Evolutionary conservation across 2,113 vertebrate genomes (phyloP).

Genomic region (Pygathrix nemaeus): DNA sequence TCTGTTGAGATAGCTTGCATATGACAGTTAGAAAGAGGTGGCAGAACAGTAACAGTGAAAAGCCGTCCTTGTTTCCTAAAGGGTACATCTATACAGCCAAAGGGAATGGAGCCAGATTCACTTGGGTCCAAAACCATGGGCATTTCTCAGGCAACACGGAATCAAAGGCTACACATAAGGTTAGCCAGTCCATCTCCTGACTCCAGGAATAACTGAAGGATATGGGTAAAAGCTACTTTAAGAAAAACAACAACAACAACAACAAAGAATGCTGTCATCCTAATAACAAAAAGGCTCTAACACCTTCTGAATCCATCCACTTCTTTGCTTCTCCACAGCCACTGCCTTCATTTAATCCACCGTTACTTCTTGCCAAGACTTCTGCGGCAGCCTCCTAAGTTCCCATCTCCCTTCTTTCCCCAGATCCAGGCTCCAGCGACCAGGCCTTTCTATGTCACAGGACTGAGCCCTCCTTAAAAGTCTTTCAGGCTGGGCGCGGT

Average conservation of each 20-base stretch:
- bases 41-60: background rate
- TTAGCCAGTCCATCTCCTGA: background rate
- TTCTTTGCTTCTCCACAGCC: background rate
- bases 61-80: background rate
- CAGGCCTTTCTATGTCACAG: background rate
- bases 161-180: background rate
- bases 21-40: background rate
- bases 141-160: background rate
- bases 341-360: background rate
- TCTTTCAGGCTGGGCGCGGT: background rate
- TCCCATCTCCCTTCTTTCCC: background rate
- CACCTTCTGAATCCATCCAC: background rate
- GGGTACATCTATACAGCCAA: background rate
- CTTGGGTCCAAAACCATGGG: background rate
- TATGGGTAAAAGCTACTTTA: background rate
- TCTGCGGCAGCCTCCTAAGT: background rate
- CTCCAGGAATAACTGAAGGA: background rate
- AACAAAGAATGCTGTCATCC: background rate
- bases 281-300: background rate
- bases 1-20: background rate
- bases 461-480: background rate
- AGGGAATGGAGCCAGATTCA: background rate
- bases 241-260: background rate
- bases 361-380: background rate
- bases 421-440: background rate